A percentile compares a stretch with the other conserved stretches of the same genome.
These are phyloP conservation scores for Arctia plantaginis DNA, from an alignment of 2,888 invertebrate genomes.

Conservation along the genomic window DNA sequence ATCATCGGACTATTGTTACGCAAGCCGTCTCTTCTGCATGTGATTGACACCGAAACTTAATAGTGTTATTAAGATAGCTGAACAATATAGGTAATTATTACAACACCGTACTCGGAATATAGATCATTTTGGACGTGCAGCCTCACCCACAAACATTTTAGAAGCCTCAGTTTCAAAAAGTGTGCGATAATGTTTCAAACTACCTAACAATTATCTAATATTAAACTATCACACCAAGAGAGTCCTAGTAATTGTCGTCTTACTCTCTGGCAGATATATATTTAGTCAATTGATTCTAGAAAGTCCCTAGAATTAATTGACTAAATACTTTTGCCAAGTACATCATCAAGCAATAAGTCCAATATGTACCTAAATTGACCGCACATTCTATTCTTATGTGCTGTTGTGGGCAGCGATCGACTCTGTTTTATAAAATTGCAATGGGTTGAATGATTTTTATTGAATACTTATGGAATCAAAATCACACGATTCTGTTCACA, in stretches of 20 bases:
- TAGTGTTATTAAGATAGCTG: conserved; percentile 22
- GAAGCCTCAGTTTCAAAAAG: not conserved
- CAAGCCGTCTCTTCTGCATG: conserved; percentile 27
- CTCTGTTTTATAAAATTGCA: too few species aligned
- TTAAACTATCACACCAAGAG: too few species aligned
- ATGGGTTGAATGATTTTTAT: too few species aligned
- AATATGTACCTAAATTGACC: not conserved
- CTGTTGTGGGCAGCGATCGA: too few species aligned
- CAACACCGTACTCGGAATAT: conserved; percentile 22
- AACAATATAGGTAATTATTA: conserved; percentile 36
- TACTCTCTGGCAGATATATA: too few species aligned
- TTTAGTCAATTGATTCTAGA: not conserved
- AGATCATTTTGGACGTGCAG: not conserved
- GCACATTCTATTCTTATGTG: not conserved
- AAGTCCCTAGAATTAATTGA: not conserved
- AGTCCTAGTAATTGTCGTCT: too few species aligned
- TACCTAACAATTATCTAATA: not conserved
- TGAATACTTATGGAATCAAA: too few species aligned
- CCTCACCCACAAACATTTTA: not conserved
- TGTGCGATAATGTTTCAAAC: not conserved
- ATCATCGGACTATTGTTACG: conserved; percentile 40
- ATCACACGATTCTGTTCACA: too few species aligned
- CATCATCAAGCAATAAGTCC: not conserved
- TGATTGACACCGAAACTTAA: conserved; percentile 35
- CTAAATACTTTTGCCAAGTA: not conserved